A percentile compares a stretch with the other conserved stretches of the same genome.
Evolutionary conservation across 2,888 invertebrate genomes (phyloP).

Genomic region (Agrotis exclamationis): DNA sequence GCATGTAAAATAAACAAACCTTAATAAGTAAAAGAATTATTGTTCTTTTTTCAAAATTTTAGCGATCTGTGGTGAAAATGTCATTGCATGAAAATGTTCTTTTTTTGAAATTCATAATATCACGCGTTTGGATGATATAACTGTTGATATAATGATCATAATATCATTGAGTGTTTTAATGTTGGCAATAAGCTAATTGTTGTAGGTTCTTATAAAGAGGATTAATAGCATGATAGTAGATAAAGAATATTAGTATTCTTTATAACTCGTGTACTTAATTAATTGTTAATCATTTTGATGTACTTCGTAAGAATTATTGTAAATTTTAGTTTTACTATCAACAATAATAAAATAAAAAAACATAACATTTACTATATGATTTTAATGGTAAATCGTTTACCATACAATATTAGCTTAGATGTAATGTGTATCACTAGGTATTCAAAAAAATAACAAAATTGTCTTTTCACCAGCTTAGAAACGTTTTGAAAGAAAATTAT

Average conservation of each 20-base stretch:
- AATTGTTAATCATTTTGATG: constrained; percentile 34
- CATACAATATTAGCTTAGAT: constrained; percentile 71
- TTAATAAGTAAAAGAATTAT: too few species aligned
- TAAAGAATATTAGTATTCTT: constrained; percentile 7
- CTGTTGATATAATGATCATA: too few species aligned
- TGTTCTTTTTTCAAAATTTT: too few species aligned
- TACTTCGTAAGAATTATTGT: constrained; percentile 33
- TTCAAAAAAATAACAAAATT: constrained; percentile 68
- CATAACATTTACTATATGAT: constrained; percentile 55
- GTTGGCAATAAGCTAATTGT: too few species aligned
- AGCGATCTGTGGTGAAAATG: too few species aligned
- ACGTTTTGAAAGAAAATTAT: constrained; percentile 48
- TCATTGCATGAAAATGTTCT: too few species aligned
- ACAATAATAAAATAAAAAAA: constrained; percentile 52
- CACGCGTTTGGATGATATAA: too few species aligned
- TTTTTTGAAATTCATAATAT: too few species aligned
- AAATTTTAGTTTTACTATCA: constrained; percentile 35
- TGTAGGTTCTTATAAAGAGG: too few species aligned
- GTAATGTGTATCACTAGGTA: constrained; percentile 69
- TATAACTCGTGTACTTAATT: constrained; percentile 19
- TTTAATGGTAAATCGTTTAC: constrained; percentile 79
- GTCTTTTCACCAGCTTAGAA: constrained; percentile 67
- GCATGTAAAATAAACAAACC: too few species aligned
- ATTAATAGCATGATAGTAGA: too few species aligned
- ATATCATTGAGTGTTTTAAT: too few species aligned